Conservation (phyloP, 2,113 vertebrate species). For the Heterocephalus glaber region DNA sequence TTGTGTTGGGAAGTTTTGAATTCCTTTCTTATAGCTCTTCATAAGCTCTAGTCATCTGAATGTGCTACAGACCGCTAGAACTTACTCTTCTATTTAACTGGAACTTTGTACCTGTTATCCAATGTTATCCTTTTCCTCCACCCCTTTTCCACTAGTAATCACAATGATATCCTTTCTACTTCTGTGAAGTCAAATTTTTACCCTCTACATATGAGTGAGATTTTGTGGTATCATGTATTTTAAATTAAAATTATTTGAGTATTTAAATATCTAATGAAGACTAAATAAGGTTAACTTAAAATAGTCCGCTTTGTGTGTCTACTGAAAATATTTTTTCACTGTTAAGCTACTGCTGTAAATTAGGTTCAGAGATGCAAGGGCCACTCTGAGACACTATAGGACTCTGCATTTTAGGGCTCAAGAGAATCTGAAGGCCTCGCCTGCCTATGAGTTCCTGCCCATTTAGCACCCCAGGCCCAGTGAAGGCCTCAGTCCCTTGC, state of each 20-base stretch:
- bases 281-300: neutral
- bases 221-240: neutral
- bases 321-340: neutral
- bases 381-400: accelerated
- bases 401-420: neutral
- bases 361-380: neutral
- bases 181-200: neutral
- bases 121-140: neutral
- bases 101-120: neutral
- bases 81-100: neutral
- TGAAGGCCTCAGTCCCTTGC: accelerated
- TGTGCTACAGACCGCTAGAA: neutral
- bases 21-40: neutral
- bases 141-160: neutral
- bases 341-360: neutral
- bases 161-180: neutral
- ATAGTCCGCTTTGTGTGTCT: neutral
- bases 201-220: neutral
- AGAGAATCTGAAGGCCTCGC: neutral
- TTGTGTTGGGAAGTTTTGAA: neutral
- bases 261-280: neutral
- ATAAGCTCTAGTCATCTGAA: neutral
- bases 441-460: neutral
- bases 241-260: neutral
- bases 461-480: too few species aligned